These are phyloP conservation scores for Aradus depressus DNA, from an alignment of 2,888 invertebrate species.

Conservation along the genomic window DNA sequence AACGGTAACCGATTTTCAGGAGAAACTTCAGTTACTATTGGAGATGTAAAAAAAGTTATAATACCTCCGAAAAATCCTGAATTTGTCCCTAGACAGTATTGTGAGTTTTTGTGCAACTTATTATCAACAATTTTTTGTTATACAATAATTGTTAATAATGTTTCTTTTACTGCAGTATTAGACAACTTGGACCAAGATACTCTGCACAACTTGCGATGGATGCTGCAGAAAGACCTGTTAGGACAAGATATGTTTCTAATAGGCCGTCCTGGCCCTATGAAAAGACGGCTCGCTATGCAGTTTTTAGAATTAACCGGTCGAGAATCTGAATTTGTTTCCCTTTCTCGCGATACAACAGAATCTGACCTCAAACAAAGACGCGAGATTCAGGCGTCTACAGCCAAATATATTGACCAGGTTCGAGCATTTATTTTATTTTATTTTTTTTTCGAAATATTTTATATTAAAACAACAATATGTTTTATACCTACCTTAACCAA, in stretches of 20 bases:
- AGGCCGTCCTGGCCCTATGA: conserved; percentile 76
- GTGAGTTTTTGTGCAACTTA: conserved; percentile 45
- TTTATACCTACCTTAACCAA: too few species aligned
- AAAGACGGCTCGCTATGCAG: conserved; percentile 73
- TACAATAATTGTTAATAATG: conserved; percentile 2
- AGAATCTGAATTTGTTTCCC: conserved; percentile 85
- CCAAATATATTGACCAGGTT: conserved; percentile 88
- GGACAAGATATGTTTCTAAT: conserved; percentile 93
- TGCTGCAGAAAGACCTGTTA: conserved; percentile 86
- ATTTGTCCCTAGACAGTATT: conserved; percentile 72
- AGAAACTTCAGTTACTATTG: conserved; percentile 50
- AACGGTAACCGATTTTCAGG: too few species aligned
- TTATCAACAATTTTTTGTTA: neutral
- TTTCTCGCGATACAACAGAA: conserved; percentile 93
- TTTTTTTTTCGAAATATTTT: conserved; percentile 1
- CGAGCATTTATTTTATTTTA: conserved; percentile 8
- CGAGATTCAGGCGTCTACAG: conserved; percentile 78
- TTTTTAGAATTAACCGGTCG: conserved; percentile 78
- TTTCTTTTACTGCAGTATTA: conserved; percentile 39
- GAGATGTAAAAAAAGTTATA: conserved; percentile 57
- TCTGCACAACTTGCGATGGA: conserved; percentile 80
- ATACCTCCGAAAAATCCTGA: conserved; percentile 55
- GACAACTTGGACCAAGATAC: conserved; percentile 56
- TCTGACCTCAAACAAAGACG: conserved; percentile 91
- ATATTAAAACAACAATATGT: too few species aligned